Evolutionary conservation across 2,888 invertebrate genomes (phyloP).

Genomic region (Holacanthella duospinosa): DNA sequence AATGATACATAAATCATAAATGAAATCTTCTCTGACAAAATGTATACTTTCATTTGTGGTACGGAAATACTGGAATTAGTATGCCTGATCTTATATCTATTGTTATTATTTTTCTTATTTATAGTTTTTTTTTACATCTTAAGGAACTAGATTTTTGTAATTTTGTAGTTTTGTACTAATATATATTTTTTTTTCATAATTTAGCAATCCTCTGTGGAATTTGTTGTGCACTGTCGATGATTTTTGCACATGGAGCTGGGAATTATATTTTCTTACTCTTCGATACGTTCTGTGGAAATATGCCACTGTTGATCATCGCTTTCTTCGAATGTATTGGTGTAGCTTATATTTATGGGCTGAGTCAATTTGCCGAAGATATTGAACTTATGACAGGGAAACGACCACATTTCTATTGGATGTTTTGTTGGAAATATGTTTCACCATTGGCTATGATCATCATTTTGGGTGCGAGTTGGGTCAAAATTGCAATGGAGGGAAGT

Average conservation of each 20-base stretch:
- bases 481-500: slow-evolving; percentile 67
- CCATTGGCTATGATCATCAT: slow-evolving; percentile 81
- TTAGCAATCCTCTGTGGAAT: slow-evolving; percentile 57
- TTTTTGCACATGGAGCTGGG: slow-evolving; percentile 83
- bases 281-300: slow-evolving; percentile 88
- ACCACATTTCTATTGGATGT: slow-evolving; percentile 79
- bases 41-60: too few species aligned
- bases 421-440: slow-evolving; percentile 85
- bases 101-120: too few species aligned
- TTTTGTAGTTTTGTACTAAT: too few species aligned
- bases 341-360: slow-evolving; percentile 85
- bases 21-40: too few species aligned
- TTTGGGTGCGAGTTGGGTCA: slow-evolving; percentile 67
- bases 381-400: slow-evolving; percentile 87
- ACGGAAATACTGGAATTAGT: too few species aligned
- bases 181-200: too few species aligned
- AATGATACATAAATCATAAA: too few species aligned
- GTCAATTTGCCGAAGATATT: slow-evolving; percentile 85
- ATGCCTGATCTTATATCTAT: too few species aligned
- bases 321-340: slow-evolving; percentile 86
- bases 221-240: slow-evolving; percentile 77
- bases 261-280: slow-evolving; percentile 88
- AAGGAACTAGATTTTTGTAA: too few species aligned
- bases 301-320: slow-evolving; percentile 81
- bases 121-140: too few species aligned